Conservation (phyloP, 1,140 invertebrate genomes). For the Camponotus vicinus region DNA sequence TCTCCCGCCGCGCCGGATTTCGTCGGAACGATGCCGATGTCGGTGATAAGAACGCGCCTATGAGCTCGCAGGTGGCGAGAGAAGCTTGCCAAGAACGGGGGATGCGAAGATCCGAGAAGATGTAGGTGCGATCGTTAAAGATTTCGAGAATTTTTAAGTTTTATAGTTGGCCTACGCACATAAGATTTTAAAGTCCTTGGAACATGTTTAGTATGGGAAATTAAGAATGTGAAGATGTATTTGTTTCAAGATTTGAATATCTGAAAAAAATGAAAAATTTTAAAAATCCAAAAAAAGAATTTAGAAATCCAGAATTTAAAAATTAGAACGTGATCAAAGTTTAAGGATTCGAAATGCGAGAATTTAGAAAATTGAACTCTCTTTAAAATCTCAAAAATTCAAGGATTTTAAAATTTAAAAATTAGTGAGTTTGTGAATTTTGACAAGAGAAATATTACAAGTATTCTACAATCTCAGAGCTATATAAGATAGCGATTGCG, state of each 20-base stretch:
- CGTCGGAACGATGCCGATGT: conserved; percentile 43
- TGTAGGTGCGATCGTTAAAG: not conserved
- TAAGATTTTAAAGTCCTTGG: not conserved
- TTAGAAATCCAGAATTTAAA: not conserved
- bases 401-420: not conserved
- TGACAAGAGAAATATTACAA: not conserved
- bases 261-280: too few species aligned
- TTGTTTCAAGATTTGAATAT: not conserved
- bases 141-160: not conserved
- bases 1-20: conserved; percentile 51
- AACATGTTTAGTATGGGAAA: not conserved
- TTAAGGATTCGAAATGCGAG: not conserved
- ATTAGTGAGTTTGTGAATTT: not conserved
- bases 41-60: conserved; percentile 40
- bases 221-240: not conserved
- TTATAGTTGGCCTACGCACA: not conserved
- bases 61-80: conserved; percentile 23
- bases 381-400: not conserved
- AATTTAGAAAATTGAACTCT: not conserved
- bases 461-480: not conserved
- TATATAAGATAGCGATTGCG: not conserved
- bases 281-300: not conserved
- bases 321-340: not conserved
- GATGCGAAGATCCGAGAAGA: not conserved
- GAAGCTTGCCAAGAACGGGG: not conserved